Evolutionary conservation across 35 echinoderm and acorn worm species (phyloP).

Genomic region (Ophioderma brevispina): DNA sequence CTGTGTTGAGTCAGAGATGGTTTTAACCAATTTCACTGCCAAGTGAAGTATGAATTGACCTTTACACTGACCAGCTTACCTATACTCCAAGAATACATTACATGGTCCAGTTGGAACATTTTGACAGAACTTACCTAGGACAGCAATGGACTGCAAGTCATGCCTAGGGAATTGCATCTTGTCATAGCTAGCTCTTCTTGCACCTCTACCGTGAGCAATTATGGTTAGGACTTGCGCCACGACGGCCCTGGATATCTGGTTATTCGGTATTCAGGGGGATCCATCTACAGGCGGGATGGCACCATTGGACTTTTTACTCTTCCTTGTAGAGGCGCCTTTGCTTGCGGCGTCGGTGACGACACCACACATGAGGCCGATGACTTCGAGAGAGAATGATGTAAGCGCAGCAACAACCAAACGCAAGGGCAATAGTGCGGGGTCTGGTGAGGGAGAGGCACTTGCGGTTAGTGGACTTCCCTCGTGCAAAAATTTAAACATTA

Average conservation of each 20-base stretch:
- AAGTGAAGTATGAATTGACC: too few species aligned
- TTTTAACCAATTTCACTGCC: too few species aligned
- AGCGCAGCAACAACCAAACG: slow-evolving; percentile 81
- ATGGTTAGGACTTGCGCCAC: too few species aligned
- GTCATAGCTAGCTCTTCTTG: slow-evolving; percentile 80
- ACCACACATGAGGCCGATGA: slow-evolving; percentile 90
- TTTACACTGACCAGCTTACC: too few species aligned
- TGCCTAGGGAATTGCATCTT: slow-evolving; percentile 95
- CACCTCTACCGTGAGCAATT: slow-evolving; percentile 41
- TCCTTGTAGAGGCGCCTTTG: slow-evolving; percentile 49
- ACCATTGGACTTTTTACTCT: slow-evolving; percentile 27
- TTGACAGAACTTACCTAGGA: slow-evolving; percentile 88
- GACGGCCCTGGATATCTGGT: neutral
- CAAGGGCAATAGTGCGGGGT: slow-evolving; percentile 79
- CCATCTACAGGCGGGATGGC: neutral
- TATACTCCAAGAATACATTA: too few species aligned
- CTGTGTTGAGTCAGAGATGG: too few species aligned
- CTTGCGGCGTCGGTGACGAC: slow-evolving; percentile 72
- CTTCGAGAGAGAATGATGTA: slow-evolving; percentile 95
- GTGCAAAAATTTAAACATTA: too few species aligned
- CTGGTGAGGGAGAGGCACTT: slow-evolving; percentile 51
- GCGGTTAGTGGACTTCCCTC: slow-evolving; percentile 46
- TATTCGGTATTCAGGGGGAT: slow-evolving; percentile 8
- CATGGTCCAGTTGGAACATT: too few species aligned
- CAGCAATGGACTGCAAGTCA: slow-evolving; percentile 81